A percentile compares a stretch with the other conserved stretches of the same genome.
Conservation (phyloP, 2,113 vertebrate genomes). For the Martes martes region DNA sequence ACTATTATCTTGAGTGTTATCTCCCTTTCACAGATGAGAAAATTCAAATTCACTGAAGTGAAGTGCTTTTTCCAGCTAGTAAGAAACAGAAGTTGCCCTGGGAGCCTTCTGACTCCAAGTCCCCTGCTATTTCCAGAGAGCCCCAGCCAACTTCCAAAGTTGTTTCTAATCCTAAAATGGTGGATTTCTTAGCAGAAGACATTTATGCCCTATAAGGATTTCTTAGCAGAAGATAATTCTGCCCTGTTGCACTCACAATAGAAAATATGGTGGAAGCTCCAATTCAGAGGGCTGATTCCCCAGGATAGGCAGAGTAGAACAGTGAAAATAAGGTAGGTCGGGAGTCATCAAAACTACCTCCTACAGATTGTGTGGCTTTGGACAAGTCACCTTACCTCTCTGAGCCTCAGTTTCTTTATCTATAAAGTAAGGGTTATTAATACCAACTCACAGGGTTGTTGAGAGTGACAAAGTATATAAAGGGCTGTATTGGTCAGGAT, state of each 20-base stretch:
- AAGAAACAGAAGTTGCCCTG: not conserved
- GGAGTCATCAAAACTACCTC: not conserved
- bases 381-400: not conserved
- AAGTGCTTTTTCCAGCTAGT: not conserved
- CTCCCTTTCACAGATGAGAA: not conserved
- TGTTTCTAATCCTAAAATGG: not conserved
- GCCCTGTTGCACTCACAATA: too few species aligned
- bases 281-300: not conserved
- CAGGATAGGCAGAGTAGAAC: not conserved
- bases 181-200: not conserved
- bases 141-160: not conserved
- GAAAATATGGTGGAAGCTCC: not conserved
- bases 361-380: not conserved
- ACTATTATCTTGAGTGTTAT: not conserved
- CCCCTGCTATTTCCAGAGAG: not conserved
- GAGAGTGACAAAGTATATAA: not conserved
- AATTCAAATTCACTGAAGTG: not conserved
- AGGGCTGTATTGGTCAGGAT: not conserved
- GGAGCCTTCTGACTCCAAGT: not conserved
- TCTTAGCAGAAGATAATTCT: not conserved
- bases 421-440: not conserved
- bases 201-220: not conserved
- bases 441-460: not conserved
- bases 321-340: accelerated
- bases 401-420: not conserved